Percentiles rank a stretch among this genome's conserved stretches.
phyloP scores from a whole-genome alignment of 2,888 invertebrate genomes.

The Allacma fusca region DNA sequence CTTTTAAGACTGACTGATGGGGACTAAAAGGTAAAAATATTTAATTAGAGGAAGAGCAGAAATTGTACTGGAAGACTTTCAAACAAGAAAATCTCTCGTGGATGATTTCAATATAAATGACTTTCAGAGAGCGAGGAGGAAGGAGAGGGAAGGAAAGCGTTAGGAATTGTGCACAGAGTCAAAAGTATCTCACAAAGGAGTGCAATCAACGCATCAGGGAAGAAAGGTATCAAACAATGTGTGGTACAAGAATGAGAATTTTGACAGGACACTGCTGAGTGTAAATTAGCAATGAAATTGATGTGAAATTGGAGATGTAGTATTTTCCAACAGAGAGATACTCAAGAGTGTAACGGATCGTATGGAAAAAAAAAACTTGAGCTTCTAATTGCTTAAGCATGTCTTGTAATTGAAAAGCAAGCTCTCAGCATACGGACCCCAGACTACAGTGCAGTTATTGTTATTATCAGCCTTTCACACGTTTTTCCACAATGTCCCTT shows the following conservation, averaged over 20 bases:
- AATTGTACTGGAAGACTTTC: too few species aligned
- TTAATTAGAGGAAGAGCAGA: too few species aligned
- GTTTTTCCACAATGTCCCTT: constrained; percentile 32
- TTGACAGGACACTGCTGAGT: constrained; percentile 40
- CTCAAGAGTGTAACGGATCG: constrained; percentile 13
- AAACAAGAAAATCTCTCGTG: too few species aligned
- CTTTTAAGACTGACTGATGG: too few species aligned
- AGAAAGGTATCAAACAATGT: constrained; percentile 15
- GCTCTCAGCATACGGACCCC: constrained; percentile 1
- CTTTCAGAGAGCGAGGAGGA: too few species aligned
- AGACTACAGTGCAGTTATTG: constrained; percentile 14
- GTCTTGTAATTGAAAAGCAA: constrained; percentile 39
- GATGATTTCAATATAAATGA: too few species aligned
- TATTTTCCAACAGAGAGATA: too few species aligned
- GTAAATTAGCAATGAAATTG: constrained; percentile 42
- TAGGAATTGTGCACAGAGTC: too few species aligned
- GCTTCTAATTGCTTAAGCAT: constrained; percentile 41
- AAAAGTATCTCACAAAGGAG: constrained; percentile 1
- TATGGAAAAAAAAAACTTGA: constrained; percentile 17
- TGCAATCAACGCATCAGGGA: constrained; percentile 16
- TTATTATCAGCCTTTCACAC: constrained; percentile 38
- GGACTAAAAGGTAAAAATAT: too few species aligned
- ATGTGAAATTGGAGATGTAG: background rate
- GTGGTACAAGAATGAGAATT: constrained; percentile 19
- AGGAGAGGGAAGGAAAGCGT: too few species aligned